Base-by-base conservation (phyloP, 2,888 invertebrate genomes). In the Endotricha flammealis region DNA sequence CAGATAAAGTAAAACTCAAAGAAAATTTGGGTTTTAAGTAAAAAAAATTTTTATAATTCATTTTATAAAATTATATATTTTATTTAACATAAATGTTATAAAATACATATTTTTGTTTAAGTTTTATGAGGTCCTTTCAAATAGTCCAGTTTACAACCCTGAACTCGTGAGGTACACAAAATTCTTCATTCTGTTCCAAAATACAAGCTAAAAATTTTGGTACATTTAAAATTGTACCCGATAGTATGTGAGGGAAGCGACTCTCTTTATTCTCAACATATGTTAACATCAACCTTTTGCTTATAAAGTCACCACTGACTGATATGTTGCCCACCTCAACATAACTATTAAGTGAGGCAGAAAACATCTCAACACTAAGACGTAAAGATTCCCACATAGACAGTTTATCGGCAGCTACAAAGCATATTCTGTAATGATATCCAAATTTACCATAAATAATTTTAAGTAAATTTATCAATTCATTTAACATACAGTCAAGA, bases 291-390 rank as follows among this genome's bases (percentile, higher is more conserved):
- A 96, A 79, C 39, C 96, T 88, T 68, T 95, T 94, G 50, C 94
- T 93, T 14, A 95, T 88, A 62, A 90, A 96, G 54, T 91, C 90
- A 6, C 90, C 91, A 55, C 90, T 92, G 28, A 92, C 61, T 11
- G 94, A 93, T 23, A 96, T 61, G 70, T 91, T 87, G 0, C 93
- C 95, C 24, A 95, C 89, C 79, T 93, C 92, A 8, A 95, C 64
- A 59, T 93, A 95, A 7, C 77, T 67, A 20, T 90, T 69, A 8
- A 87, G 64, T 44, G 89, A 85, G 6, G 88, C 87, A 1, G 95
- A 94, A 87, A 90, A 95, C 81, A 95, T 89, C 75, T 95, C 91
- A 47, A 95, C 87, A 2, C 89, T 88, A 1, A 92, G 76, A 43
- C 91, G 87, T 14, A 93, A 74, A 38, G 90, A 89, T 70, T 96